phyloP scores from a whole-genome alignment of 2,888 invertebrate species.

The Sarcophaga caerulescens region DNA sequence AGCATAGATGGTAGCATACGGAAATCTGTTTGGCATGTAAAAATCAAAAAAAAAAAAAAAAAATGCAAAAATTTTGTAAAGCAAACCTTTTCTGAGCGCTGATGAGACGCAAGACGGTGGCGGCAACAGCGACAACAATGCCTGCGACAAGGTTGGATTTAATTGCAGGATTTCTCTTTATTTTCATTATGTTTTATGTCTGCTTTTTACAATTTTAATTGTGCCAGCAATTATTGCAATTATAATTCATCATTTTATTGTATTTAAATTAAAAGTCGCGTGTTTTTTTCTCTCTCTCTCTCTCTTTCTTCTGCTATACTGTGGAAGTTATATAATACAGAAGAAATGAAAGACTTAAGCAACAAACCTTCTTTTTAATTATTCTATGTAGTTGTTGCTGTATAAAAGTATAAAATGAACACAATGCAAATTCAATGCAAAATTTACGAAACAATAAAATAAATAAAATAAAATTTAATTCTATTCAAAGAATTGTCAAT shows the following conservation, averaged over 20 bases:
- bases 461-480: no score
- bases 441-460: no score
- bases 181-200: constrained; percentile 20
- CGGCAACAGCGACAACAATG: constrained; percentile 9
- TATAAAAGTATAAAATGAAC: no score
- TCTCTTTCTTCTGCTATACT: no score
- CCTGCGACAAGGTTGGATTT: constrained; percentile 63
- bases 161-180: constrained; percentile 65
- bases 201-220: constrained; percentile 60
- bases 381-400: not conserved
- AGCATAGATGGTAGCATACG: constrained; percentile 15
- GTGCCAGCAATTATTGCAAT: constrained; percentile 66
- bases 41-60: not conserved
- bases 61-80: no score
- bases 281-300: no score
- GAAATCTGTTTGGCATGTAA: not conserved
- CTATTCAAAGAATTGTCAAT: no score
- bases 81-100: no score
- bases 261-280: constrained; percentile 50
- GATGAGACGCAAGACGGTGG: not conserved
- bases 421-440: no score
- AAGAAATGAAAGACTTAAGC: no score
- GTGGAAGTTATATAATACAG: no score
- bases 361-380: constrained; percentile 17
- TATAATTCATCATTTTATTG: constrained; percentile 63